Percentiles rank a stretch among this genome's conserved stretches.
Conservation (phyloP, 2,113 vertebrate genomes). For the Uropsilus gracilis region DNA sequence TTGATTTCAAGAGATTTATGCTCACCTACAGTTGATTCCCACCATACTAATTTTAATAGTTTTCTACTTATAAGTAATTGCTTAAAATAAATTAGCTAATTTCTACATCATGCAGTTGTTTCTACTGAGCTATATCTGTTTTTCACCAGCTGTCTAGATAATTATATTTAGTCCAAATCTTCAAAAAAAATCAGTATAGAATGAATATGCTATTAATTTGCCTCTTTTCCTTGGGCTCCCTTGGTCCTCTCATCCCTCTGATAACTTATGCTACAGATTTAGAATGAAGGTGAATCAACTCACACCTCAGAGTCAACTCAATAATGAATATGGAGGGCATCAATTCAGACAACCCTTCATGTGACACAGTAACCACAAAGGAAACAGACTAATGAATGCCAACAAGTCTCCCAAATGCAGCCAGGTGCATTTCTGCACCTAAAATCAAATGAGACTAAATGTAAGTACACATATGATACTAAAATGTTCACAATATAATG, state of each 20-base stretch:
- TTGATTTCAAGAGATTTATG: constrained; percentile 51
- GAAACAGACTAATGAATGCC: not conserved
- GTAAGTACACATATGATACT: not conserved
- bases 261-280: not conserved
- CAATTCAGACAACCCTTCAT: not conserved
- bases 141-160: constrained; percentile 61
- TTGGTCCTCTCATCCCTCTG: not conserved
- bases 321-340: not conserved
- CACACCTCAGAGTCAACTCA: not conserved
- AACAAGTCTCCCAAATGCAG: not conserved
- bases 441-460: not conserved
- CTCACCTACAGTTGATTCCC: constrained; percentile 22
- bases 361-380: not conserved
- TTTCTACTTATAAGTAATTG: constrained; percentile 67
- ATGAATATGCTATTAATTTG: constrained; percentile 42
- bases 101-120: constrained; percentile 55
- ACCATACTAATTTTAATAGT: constrained; percentile 49
- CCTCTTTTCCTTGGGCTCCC: not conserved
- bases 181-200: constrained; percentile 33
- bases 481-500: not conserved
- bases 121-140: constrained; percentile 50
- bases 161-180: constrained; percentile 61
- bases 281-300: not conserved
- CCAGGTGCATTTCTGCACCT: not conserved
- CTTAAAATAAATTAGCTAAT: constrained; percentile 66